Percentiles rank a stretch among this genome's conserved stretches.
phyloP scores from a whole-genome alignment of 2,113 vertebrate genomes.

The Myotis yumanensis region DNA sequence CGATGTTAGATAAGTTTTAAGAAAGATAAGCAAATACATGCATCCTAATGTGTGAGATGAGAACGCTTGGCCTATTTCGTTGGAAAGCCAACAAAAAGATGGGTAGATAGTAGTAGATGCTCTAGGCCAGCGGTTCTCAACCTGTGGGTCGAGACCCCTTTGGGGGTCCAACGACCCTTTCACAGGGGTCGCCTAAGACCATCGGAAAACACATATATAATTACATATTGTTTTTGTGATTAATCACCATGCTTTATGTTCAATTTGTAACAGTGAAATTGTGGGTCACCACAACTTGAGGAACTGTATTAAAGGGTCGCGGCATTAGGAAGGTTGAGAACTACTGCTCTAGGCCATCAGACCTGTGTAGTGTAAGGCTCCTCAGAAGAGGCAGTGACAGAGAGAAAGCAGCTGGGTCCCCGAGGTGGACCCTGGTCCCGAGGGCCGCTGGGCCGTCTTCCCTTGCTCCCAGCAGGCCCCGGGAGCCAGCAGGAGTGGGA shows the following conservation, averaged over 20 bases:
- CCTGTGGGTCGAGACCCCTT: no score
- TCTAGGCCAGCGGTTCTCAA: no score
- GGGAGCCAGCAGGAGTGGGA: background rate
- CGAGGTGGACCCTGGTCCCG: background rate
- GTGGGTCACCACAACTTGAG: no score
- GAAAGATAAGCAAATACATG: constrained; percentile 51
- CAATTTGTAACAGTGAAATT: no score
- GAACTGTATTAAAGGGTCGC: no score
- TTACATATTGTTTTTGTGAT: no score
- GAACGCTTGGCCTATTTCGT: constrained; percentile 10
- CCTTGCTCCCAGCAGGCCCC: background rate
- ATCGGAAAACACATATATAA: no score
- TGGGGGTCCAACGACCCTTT: no score
- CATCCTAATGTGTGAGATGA: constrained; percentile 24
- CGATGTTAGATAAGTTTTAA: constrained; percentile 69
- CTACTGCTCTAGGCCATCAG: background rate
- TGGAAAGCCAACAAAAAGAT: background rate
- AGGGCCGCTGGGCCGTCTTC: background rate
- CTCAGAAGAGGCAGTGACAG: background rate
- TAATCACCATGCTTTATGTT: no score
- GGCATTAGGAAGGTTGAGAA: no score
- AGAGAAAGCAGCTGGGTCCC: background rate
- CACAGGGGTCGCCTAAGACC: no score
- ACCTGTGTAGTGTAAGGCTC: background rate
- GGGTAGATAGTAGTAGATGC: background rate